phyloP scores from a whole-genome alignment of 2,113 vertebrate genomes.

The Chinchilla lanigera region DNA sequence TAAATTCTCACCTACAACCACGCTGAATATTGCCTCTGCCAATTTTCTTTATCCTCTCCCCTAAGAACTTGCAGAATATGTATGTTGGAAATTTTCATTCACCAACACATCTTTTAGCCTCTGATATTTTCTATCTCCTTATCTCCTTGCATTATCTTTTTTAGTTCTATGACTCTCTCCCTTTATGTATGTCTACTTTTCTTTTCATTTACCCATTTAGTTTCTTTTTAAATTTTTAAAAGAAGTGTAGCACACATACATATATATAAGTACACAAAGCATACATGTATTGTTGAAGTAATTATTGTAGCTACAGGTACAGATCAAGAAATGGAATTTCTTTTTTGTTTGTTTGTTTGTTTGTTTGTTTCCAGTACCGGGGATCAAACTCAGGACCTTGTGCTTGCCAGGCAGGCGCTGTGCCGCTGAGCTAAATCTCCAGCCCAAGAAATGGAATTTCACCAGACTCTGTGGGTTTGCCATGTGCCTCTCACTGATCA shows the following conservation, averaged over 20 bases:
- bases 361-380: too few species aligned
- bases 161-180: neutral
- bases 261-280: neutral
- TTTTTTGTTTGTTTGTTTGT: too few species aligned
- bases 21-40: neutral
- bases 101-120: neutral
- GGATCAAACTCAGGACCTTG: too few species aligned
- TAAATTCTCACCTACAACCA: slow-evolving; percentile 5
- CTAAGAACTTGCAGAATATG: neutral
- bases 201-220: neutral
- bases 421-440: too few species aligned
- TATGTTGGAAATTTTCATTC: neutral
- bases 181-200: neutral
- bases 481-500: neutral
- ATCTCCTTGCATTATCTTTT: neutral
- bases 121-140: neutral
- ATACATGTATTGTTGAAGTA: neutral
- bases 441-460: slow-evolving; percentile 4
- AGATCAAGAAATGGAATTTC: slow-evolving; percentile 27
- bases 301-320: neutral
- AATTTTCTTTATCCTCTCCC: neutral
- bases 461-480: neutral
- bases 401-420: too few species aligned
- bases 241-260: neutral
- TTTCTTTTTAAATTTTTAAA: slow-evolving; percentile 10